Evolutionary conservation across 2,113 vertebrate genomes (phyloP), one percentile per base, ranked within the genome.

Genomic region (Lophochroa leadbeateri): DNA sequence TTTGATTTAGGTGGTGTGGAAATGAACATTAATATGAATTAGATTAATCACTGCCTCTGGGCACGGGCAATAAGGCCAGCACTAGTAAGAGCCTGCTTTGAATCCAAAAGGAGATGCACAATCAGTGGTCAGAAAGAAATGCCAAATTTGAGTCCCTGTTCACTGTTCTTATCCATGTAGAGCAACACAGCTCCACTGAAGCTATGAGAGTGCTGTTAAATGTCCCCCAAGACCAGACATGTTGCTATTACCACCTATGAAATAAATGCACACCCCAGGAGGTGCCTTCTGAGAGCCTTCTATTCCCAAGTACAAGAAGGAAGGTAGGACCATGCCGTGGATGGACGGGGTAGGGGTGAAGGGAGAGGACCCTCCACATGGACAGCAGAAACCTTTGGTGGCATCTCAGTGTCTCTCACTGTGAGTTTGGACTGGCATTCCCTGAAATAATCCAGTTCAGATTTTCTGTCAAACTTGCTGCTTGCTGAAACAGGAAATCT

Each of bases 401-500:
- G 41, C 46, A 29, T 20, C 83, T 82, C 41, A 3, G 50, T 10
- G n/a, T 60, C 77, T 64, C 74, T 70, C 5, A 5, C 17, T 49
- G 55, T 0, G 21, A 18, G 9, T 86, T 47, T 17, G 4, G 4
- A 4, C 3, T 47, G 77, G 29, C 21, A 88, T 82, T 35, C 17
- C 70, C 33, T 44, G 75, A 17, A 57, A 47, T 7, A 81, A 74
- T 91, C 91, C 94, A 91, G 74, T 72, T 95, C 96, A 57, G 68
- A 33, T 91, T 96, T 96, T 94, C 74, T 29, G 44, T 28, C 9
- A 94, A 69, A 74, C 78, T 70, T 39, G 37, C 91, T 74, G 44
- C 85, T 80, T 61, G 74, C 67, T 92, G 87, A 25, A 91, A 90
- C 84, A 94, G 91, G 94, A 96, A 92, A 92, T 92, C 90, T 96